A percentile compares a stretch with the other conserved stretches of the same genome.
phyloP scores from a whole-genome alignment of 2,888 invertebrate species.

The Rosalia funebris region DNA sequence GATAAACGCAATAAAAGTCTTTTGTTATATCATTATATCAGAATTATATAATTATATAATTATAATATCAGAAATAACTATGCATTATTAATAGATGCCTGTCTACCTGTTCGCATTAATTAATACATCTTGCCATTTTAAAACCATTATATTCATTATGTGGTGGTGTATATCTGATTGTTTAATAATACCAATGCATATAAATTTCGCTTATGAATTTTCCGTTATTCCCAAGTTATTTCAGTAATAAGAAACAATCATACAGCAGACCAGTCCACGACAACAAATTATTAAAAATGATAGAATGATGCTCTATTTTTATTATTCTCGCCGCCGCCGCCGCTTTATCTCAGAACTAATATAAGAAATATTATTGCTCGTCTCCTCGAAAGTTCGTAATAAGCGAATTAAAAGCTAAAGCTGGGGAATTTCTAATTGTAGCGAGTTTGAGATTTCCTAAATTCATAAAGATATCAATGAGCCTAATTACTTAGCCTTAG shows the following conservation, averaged over 20 bases:
- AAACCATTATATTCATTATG: too few relatives aligned
- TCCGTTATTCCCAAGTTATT: too few relatives aligned
- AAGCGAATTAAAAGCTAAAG: constrained; percentile 42
- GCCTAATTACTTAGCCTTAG: constrained; percentile 53
- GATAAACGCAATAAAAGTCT: too few relatives aligned
- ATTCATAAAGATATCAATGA: constrained; percentile 61
- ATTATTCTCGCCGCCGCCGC: constrained; percentile 6
- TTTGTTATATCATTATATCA: too few relatives aligned
- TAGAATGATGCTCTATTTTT: constrained; percentile 14
- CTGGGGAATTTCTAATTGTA: constrained; percentile 51
- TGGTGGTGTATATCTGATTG: too few relatives aligned
- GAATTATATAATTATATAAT: too few relatives aligned
- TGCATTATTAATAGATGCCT: too few relatives aligned
- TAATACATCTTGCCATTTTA: too few relatives aligned
- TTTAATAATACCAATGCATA: background rate
- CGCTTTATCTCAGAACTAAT: constrained; percentile 26
- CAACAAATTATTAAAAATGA: background rate
- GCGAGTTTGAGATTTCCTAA: constrained; percentile 55
- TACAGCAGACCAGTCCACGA: background rate
- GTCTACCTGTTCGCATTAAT: too few relatives aligned
- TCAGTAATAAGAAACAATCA: too few relatives aligned
- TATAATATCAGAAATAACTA: too few relatives aligned
- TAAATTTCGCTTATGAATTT: background rate
- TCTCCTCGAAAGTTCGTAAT: constrained; percentile 42
- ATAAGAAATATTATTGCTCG: constrained; percentile 35